Base-by-base conservation (phyloP, 2,888 invertebrate genomes). In the Heliconius ismenius region DNA sequence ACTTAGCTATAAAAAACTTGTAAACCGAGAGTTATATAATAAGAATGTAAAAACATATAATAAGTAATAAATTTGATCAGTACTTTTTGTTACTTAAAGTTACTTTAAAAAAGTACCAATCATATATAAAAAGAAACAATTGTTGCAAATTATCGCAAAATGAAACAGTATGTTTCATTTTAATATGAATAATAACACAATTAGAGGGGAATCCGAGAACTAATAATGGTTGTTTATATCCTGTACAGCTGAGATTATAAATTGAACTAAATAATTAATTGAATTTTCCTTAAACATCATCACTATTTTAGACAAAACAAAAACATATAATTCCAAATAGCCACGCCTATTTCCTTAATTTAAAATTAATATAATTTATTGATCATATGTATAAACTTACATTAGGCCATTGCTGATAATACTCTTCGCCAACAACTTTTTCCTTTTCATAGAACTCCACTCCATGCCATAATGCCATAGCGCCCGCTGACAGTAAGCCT, bases 381-480 rank as follows among this genome's bases (percentile, higher is more conserved):
- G 32, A 32, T 28, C 28, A 28, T 65, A 13, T 24, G 24, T n/a
- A 32, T 73, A 64, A 68, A 95, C 97, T 96, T 95, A 98, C 98
- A 90, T 96, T 96, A 88, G 96, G 97, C 98, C 98, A 98, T 86
- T 98, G 97, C 91, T 98, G 98, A 91, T 97, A 98, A 88, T 96
- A 98, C 87, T 98, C 98, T 85, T 98, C 97, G 78, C 98, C 98
- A 76, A 98, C 97, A 70, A 98, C 96, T 89, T 98, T 98, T 91
- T 98, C 98, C 87, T 98, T 98, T 91, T 99, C 98, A 87, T 97
- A 98, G 92, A 98, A 98, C 90, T 98, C 98, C 43, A 98, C 98
- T 75, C 98, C 98, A 88, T 98, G 98, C 98, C 98, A 98, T 70
- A 98, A 94, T 65, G 98, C 98, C 98, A 99, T 99, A 65, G 97